Evolutionary conservation across 2,888 invertebrate species (phyloP).

Genomic region (Melanostoma scalare): DNA sequence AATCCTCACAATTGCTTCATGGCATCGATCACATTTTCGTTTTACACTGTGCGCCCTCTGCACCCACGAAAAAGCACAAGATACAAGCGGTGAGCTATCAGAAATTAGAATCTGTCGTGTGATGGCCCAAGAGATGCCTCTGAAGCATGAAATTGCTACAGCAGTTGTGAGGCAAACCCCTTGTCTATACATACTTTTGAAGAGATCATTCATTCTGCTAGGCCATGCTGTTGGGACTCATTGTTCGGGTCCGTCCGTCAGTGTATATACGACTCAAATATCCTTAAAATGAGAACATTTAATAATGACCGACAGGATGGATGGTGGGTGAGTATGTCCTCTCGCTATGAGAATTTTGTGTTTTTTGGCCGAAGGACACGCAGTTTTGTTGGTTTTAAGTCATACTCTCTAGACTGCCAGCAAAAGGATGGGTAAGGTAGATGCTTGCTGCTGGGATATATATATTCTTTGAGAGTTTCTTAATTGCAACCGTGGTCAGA

Average conservation of each 20-base stretch:
- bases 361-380: constrained; percentile 24
- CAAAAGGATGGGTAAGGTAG: constrained; percentile 12
- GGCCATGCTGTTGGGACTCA: constrained; percentile 33
- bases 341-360: constrained; percentile 47
- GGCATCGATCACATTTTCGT: constrained; percentile 2
- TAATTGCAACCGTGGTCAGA: constrained; percentile 64
- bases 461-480: constrained; percentile 47
- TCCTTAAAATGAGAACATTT: constrained; percentile 69
- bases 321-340: constrained; percentile 4
- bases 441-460: too few relatives aligned
- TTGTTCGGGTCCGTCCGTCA: constrained; percentile 50
- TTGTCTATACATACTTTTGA: constrained; percentile 3
- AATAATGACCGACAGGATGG: constrained; percentile 64
- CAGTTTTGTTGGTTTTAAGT: constrained; percentile 27
- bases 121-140: constrained; percentile 50
- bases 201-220: constrained; percentile 63
- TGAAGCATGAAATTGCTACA: constrained; percentile 70
- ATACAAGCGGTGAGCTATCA: constrained; percentile 53
- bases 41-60: constrained; percentile 24
- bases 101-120: constrained; percentile 65
- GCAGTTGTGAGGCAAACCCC: constrained; percentile 46
- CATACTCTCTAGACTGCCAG: constrained; percentile 4
- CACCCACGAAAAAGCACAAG: constrained; percentile 19
- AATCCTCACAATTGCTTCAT: constrained; percentile 18
- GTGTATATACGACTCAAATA: constrained; percentile 50